Percentiles rank a stretch among this genome's conserved stretches.
phyloP scores from a whole-genome alignment of 2,797 vertebrate genomes.

The Squalus acanthias region DNA sequence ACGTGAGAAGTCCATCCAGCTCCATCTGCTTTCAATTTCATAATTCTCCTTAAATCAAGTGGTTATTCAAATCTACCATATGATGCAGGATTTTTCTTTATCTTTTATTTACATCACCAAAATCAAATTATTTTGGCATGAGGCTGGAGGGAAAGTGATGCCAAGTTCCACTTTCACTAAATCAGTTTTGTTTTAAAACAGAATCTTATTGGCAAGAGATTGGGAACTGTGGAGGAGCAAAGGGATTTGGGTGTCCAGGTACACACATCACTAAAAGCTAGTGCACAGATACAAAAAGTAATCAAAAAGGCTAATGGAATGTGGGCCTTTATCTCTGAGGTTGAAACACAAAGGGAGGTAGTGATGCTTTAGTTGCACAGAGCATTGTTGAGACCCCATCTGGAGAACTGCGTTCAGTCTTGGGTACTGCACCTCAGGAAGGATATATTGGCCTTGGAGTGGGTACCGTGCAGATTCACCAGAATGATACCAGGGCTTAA shows the following conservation, averaged over 20 bases:
- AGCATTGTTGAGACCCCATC: not conserved
- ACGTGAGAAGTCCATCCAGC: not conserved
- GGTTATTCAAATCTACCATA: not conserved
- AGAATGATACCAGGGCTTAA: not conserved
- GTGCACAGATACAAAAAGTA: not conserved
- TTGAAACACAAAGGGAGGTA: not conserved
- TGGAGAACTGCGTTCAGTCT: not conserved
- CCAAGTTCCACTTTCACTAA: not conserved
- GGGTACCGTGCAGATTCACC: not conserved
- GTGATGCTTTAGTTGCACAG: not conserved
- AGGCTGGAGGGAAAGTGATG: not conserved
- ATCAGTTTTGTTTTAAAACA: not conserved
- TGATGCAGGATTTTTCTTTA: not conserved
- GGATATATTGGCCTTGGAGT: not conserved
- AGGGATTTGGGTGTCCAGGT: not conserved
- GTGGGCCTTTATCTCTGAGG: not conserved
- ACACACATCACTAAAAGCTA: not conserved
- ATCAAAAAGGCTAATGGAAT: not conserved
- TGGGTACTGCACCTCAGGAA: not conserved
- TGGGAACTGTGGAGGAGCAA: not conserved
- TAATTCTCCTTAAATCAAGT: not conserved
- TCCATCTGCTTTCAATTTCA: not conserved
- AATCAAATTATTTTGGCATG: not conserved
- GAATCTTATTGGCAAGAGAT: not conserved
- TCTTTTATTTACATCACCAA: not conserved